Evolutionary conservation across 2,113 vertebrate genomes (phyloP), one percentile per base, ranked within the genome.

Genomic region (Toxotes chatareus): DNA sequence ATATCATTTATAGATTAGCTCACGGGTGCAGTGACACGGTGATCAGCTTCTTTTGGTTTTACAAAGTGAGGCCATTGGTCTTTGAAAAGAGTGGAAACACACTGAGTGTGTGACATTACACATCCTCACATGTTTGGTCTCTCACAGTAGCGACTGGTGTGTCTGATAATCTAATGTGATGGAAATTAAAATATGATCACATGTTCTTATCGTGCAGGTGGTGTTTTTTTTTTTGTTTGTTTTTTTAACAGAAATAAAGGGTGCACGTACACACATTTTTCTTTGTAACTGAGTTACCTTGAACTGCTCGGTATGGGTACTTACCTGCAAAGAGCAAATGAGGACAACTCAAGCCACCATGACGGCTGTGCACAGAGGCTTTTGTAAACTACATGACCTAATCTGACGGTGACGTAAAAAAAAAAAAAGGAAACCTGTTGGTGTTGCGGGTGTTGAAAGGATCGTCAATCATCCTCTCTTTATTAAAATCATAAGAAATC

Each of bases 261-360:
- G 11, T 8, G 2, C 68, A 62, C 5, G 21, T 0, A 32, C 44
- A 60, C 31, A 73, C 38, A 74, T 27, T 4, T 36, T 60, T 47
- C 57, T 4, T 32, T 61, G 51, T 59, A 75, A 61, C 60, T 46
- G 14, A 44, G 17, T 79, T 62, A 71, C 69, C 19, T 49, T 79
- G 65, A 79, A 81, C 73, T 75, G 34, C 36, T 62, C 0, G 3
- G 74, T 71, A 68, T 27, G 19, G 56, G 42, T n/a, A 56, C 14
- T 71, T 49, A 79, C 32, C 72, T 61, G 49, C 75, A 65, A 47
- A 85, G 73, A 72, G 85, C 69, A 86, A 65, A 75, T 56, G 56
- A 86, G 83, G 83, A 81, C 76, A 85, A 64, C 32, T 80, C 14
- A 32, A 69, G 46, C 53, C 64, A 62, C 27, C 17, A 10, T 38